phyloP scores from a whole-genome alignment of 2,113 vertebrate species.

The Mandrillus leucophaeus region DNA sequence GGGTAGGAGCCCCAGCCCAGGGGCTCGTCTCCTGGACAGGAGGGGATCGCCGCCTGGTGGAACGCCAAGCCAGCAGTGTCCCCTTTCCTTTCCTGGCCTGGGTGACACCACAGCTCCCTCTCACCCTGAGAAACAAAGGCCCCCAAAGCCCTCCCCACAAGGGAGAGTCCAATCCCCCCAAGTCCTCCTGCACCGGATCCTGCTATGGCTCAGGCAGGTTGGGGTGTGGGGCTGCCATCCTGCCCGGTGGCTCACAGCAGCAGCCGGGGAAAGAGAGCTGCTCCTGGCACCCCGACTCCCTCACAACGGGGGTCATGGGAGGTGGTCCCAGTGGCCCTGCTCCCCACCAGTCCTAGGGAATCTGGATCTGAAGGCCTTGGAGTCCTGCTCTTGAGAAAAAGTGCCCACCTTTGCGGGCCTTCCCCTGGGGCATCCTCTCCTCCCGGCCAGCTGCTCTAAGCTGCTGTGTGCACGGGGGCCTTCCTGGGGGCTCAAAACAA shows the following conservation, averaged over 20 bases:
- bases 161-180: too few species aligned
- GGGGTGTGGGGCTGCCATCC: not conserved
- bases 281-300: not conserved
- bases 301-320: not conserved
- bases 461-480: not conserved
- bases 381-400: not conserved
- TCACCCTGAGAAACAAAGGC: slow-evolving; percentile 61
- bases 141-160: not conserved
- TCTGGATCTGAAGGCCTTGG: not conserved
- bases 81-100: not conserved
- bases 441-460: not conserved
- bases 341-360: not conserved
- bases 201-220: not conserved
- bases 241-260: not conserved
- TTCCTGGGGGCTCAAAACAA: not conserved
- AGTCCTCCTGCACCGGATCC: not conserved
- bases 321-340: not conserved
- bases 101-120: not conserved
- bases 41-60: not conserved
- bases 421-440: not conserved
- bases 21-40: not conserved
- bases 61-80: not conserved
- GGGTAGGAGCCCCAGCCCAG: not conserved
- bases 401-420: not conserved
- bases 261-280: not conserved